Base-by-base conservation (phyloP, 2,888 invertebrate species). In the Chromoteleia sp. region DNA sequence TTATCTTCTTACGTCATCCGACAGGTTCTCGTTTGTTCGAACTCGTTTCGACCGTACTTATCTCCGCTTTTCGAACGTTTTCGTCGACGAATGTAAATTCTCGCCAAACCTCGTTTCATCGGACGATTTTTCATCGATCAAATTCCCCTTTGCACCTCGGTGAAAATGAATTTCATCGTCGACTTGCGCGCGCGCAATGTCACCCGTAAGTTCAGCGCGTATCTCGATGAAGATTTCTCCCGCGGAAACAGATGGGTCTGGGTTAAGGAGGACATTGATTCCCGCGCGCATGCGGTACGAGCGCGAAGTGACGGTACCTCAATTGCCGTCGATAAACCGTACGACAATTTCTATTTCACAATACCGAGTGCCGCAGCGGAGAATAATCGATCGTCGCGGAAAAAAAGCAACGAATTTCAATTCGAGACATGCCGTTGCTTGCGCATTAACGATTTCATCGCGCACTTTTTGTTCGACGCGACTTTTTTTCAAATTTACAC, bases 191-290 rank as follows among this genome's bases (percentile, higher is more conserved):
- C 71, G 73, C 25, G 15, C 70, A 58, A 70, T 58, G 70, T 70
- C 70, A 70, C 70, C 30, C 19, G 74, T 48, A 48, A 65, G 45
- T 65, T 74, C 65, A 25, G 10, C 65, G 39, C 25, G 54, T 58
- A 75, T 58, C 65, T 17, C 75, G 75, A 58, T 36, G 75, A 58
- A 58, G 75, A 65, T 75, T 75, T 75, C 75, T 75, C 75, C 19
- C 59, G 75, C 75, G 84, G 87, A 88, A 88, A 88, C 88, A 85
- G 83, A 88, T 89, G 85, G 88, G 89, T 89, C 89, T 89, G 86
- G 89, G 88, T 89, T 85, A 89, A 84, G 84, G 81, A 12, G 87
- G 88, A 87, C 89, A 86, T 88, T 84, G 88, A 87, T 88, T 87
- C 86, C 86, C 85, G 82, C 84, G 83, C 82, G 41, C 56, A 45